A percentile compares a stretch with the other conserved stretches of the same genome.
phyloP scores from a whole-genome alignment of 1,140 invertebrate genomes.

The Drosophila miranda region DNA sequence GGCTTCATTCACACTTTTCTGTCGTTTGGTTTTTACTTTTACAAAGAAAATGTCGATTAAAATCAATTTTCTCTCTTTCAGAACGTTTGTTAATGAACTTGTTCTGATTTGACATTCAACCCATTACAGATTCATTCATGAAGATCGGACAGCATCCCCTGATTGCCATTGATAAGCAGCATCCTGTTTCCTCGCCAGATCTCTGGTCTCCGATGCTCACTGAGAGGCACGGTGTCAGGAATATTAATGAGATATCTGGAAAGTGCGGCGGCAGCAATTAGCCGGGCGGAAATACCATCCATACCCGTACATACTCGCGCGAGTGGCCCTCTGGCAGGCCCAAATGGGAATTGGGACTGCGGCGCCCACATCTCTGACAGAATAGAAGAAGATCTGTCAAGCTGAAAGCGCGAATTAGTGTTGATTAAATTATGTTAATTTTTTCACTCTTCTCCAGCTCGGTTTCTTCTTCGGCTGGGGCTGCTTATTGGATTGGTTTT shows the following conservation, averaged over 20 bases:
- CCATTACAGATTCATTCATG: constrained; percentile 49
- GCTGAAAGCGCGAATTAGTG: constrained; percentile 71
- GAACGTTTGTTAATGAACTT: constrained; percentile 67
- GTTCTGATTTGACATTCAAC: constrained; percentile 42
- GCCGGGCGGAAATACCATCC: constrained; percentile 51
- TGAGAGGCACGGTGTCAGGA: constrained; percentile 16
- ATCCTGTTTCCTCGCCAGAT: constrained; percentile 68
- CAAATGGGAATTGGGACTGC: constrained; percentile 19
- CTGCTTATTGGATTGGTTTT: constrained; percentile 39
- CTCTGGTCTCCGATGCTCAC: constrained; percentile 15
- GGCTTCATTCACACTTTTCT: constrained; percentile 70
- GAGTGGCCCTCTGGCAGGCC: neutral
- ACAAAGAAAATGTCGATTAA: constrained; percentile 60
- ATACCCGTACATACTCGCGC: constrained; percentile 1
- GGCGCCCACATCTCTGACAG: constrained; percentile 52
- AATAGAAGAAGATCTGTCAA: constrained; percentile 44
- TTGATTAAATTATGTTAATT: constrained; percentile 79
- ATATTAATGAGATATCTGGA: constrained; percentile 56
- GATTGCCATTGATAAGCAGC: constrained; percentile 74
- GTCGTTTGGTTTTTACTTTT: constrained; percentile 34
- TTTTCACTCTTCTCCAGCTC: constrained; percentile 14
- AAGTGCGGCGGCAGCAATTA: constrained; percentile 52
- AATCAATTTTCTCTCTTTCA: constrained; percentile 47
- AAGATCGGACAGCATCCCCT: constrained; percentile 22
- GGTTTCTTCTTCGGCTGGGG: constrained; percentile 1